phyloP scores from a whole-genome alignment of 2,797 vertebrate genomes.

The Melanotaenia maccullochi region DNA sequence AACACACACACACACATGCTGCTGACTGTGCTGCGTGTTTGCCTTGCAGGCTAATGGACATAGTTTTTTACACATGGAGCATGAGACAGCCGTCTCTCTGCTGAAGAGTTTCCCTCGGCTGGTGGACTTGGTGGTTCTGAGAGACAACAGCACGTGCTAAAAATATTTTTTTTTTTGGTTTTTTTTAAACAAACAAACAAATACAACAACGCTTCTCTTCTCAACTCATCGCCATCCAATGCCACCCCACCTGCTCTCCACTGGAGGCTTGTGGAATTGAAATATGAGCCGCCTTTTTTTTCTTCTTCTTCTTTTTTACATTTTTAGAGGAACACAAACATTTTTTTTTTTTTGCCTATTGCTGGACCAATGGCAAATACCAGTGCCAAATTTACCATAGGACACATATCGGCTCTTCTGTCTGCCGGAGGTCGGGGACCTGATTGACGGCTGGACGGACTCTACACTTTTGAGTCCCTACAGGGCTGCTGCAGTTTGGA shows the following conservation, averaged over 20 bases:
- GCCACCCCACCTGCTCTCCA: conserved; percentile 62
- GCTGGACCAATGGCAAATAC: conserved; percentile 99
- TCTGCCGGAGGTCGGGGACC: conserved; percentile 55
- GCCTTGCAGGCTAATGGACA: conserved; percentile 97
- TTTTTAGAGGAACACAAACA: conserved; percentile 70
- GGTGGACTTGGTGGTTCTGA: conserved; percentile 99
- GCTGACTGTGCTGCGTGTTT: conserved; percentile 80
- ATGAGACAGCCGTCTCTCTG: conserved; percentile 96
- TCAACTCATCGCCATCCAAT: conserved; percentile 68
- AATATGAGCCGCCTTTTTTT: conserved; percentile 64
- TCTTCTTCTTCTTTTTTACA: conserved; percentile 21
- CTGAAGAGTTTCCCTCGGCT: conserved; percentile 99
- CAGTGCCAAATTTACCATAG: conserved; percentile 98
- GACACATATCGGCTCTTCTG: conserved; percentile 83
- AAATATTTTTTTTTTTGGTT: conserved; percentile 50
- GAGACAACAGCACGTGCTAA: conserved; percentile 92
- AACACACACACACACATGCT: conserved; percentile 69
- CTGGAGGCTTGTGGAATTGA: conserved; percentile 72
- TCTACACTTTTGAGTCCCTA: conserved; percentile 42
- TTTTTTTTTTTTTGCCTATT: conserved; percentile 94
- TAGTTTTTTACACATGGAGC: conserved; percentile 99
- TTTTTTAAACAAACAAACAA: conserved; percentile 47
- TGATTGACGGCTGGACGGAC: conserved; percentile 58
- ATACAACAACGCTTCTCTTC: conserved; percentile 68
- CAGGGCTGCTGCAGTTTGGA: conserved; percentile 74